Conservation (phyloP, 2,113 vertebrate genomes). For the Oreocharis arfaki region DNA sequence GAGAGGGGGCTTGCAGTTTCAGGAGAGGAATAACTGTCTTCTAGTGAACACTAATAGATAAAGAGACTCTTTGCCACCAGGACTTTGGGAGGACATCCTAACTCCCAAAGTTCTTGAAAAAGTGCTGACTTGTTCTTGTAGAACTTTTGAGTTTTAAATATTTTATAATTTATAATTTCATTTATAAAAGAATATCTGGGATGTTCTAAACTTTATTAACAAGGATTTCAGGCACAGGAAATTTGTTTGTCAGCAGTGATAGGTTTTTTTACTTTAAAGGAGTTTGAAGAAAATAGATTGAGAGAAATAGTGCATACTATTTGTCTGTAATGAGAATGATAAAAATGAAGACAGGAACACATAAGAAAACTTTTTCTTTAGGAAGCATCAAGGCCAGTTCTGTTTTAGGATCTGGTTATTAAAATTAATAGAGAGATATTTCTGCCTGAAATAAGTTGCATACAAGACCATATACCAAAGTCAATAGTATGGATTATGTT, state of each 20-base stretch:
- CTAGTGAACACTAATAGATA: background rate
- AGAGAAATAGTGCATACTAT: accelerated
- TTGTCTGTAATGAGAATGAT: background rate
- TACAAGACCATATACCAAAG: background rate
- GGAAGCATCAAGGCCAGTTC: background rate
- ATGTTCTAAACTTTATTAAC: background rate
- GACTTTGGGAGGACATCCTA: background rate
- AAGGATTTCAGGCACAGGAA: background rate
- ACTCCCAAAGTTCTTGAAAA: background rate
- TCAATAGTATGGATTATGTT: background rate
- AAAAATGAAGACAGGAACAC: background rate
- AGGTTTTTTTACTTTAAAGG: background rate
- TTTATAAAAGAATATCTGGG: background rate
- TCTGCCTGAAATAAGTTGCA: background rate
- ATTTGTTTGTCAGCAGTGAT: background rate
- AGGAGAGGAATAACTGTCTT: background rate
- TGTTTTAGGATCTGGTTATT: background rate
- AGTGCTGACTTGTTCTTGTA: background rate
- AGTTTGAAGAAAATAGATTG: background rate
- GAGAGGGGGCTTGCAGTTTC: background rate
- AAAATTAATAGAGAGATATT: background rate
- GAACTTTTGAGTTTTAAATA: background rate
- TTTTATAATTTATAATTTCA: background rate
- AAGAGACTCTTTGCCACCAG: background rate
- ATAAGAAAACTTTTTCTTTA: background rate